A percentile compares a stretch with the other conserved stretches of the same genome.
These are phyloP conservation scores for Apostichopus californicus DNA, from an alignment of 35 echinoderm and acorn worm species.

Conservation along the genomic window DNA sequence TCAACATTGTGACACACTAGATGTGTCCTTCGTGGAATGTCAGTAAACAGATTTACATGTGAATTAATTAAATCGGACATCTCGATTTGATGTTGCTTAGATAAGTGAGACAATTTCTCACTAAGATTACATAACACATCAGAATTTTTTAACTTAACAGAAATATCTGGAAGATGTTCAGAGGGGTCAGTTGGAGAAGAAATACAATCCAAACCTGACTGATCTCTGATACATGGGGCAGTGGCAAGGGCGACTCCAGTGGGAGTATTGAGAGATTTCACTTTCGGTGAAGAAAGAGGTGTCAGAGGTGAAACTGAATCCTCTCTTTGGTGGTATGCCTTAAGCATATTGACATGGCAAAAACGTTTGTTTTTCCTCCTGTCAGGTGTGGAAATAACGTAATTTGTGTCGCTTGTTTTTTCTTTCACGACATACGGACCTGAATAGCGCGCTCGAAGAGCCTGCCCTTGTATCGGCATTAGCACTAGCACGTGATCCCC, in stretches of 20 bases:
- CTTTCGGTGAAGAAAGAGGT: not conserved
- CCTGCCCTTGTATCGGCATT: no score
- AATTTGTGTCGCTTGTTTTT: slow-evolving; percentile 66
- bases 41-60: slow-evolving; percentile 52
- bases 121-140: no score
- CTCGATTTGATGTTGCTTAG: not conserved
- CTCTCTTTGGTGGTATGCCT: not conserved
- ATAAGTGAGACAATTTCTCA: not conserved
- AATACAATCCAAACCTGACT: no score
- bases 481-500: no score
- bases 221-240: no score
- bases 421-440: no score
- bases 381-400: slow-evolving; percentile 19
- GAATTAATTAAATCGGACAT: not conserved
- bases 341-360: slow-evolving; percentile 55
- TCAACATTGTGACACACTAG: slow-evolving; percentile 64
- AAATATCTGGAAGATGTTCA: no score
- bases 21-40: slow-evolving; percentile 55
- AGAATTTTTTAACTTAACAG: no score
- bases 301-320: not conserved
- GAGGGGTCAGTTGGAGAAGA: no score
- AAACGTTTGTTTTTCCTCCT: slow-evolving; percentile 42
- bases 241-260: no score
- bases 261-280: no score
- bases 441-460: no score